Conservation (phyloP, 2,113 vertebrate species). For the Gadus macrocephalus region DNA sequence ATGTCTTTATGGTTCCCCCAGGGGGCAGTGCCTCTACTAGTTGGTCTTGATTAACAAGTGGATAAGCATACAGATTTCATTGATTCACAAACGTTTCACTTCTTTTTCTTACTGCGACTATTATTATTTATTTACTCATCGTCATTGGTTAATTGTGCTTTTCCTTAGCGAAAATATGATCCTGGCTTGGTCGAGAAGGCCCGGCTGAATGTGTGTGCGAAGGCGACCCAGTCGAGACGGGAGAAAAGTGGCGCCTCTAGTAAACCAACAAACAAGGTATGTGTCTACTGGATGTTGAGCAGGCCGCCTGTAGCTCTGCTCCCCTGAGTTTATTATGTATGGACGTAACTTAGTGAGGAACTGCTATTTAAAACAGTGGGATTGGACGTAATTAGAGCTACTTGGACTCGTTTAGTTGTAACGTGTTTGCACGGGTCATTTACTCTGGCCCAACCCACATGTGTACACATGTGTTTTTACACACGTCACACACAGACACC, state of each 20-base stretch:
- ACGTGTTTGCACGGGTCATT: constrained; percentile 32
- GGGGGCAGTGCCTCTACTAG: background rate
- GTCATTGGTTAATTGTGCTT: background rate
- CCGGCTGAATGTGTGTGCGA: constrained; percentile 48
- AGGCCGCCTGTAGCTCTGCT: background rate
- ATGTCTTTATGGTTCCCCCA: background rate
- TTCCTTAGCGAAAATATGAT: constrained; percentile 77
- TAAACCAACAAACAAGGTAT: constrained; percentile 72
- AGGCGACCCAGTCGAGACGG: constrained; percentile 58
- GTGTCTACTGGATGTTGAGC: background rate
- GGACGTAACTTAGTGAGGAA: constrained; percentile 6
- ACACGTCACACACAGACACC: background rate
- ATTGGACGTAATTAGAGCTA: constrained; percentile 19
- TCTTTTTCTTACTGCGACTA: no score
- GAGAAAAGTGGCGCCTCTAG: constrained; percentile 61
- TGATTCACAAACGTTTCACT: background rate
- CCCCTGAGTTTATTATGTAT: background rate
- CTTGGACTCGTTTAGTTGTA: constrained; percentile 17
- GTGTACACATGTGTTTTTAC: constrained; percentile 5
- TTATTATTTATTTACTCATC: no score
- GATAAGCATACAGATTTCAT: background rate
- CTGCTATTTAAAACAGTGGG: constrained; percentile 10
- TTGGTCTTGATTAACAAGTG: no score
- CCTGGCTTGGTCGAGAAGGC: constrained; percentile 63
- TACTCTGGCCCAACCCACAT: constrained; percentile 9